Evolutionary conservation across 2,113 vertebrate species (phyloP).

Genomic region (Mormyrus lacerda): DNA sequence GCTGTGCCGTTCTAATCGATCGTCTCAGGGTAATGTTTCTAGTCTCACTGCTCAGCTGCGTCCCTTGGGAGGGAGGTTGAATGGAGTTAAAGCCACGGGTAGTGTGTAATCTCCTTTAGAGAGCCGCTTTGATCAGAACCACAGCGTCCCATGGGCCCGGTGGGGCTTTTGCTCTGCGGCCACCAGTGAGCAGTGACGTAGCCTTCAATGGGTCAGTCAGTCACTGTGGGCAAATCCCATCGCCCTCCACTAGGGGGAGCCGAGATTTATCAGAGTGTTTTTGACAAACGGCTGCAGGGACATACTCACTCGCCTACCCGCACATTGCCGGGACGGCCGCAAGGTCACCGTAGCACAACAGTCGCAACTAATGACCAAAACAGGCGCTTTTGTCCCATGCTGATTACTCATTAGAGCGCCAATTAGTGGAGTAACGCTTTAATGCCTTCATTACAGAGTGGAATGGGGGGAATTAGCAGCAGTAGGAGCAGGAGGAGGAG

Average conservation of each 20-base stretch:
- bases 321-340: background rate
- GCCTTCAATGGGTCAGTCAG: background rate
- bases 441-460: constrained; percentile 70
- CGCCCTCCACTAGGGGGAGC: background rate
- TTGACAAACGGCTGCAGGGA: background rate
- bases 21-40: background rate
- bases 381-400: constrained; percentile 84
- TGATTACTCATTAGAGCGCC: constrained; percentile 93
- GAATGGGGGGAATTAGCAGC: constrained; percentile 46
- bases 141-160: background rate
- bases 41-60: background rate
- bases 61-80: background rate
- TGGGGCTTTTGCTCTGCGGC: background rate
- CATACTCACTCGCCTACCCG: background rate
- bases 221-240: background rate
- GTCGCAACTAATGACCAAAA: constrained; percentile 85
- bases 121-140: background rate
- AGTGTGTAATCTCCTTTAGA: background rate
- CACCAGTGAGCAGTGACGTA: background rate
- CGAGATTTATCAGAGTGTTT: background rate
- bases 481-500: constrained; percentile 16
- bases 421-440: constrained; percentile 82
- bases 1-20: background rate
- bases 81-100: background rate
- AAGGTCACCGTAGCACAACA: constrained; percentile 52